phyloP scores from a whole-genome alignment of 2,113 vertebrate species.

The Cricetomys ansorgei region DNA sequence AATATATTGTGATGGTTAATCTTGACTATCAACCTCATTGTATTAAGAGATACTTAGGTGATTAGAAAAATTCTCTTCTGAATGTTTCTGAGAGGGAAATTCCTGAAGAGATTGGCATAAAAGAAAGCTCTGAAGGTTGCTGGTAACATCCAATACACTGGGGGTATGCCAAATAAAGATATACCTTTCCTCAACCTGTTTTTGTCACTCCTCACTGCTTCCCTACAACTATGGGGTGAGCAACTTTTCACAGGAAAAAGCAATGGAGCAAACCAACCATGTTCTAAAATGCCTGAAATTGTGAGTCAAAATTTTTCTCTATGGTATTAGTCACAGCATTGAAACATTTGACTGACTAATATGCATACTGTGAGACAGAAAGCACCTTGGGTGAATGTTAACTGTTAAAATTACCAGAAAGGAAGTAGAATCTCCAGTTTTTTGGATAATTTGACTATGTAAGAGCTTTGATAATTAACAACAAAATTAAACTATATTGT shows the following conservation, averaged over 20 bases:
- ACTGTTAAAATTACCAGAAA: constrained; percentile 20
- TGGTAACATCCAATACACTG: not conserved
- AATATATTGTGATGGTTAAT: not conserved
- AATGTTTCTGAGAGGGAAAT: not conserved
- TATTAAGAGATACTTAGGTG: not conserved
- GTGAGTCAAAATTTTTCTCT: not conserved
- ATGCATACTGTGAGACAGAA: not conserved
- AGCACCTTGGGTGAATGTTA: not conserved
- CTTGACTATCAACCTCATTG: not conserved
- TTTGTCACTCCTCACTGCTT: not conserved
- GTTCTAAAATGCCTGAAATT: not conserved
- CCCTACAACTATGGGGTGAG: not conserved
- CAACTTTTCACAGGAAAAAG: not conserved
- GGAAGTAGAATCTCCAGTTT: not conserved
- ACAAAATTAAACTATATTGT: not conserved
- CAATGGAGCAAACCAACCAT: not conserved
- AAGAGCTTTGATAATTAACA: not conserved
- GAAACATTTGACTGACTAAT: not conserved
- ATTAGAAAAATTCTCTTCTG: not conserved
- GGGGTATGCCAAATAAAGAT: not conserved
- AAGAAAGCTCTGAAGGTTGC: not conserved
- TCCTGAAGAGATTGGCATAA: not conserved
- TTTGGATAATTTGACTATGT: not conserved
- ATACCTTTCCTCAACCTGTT: not conserved
- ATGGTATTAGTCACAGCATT: not conserved